Evolutionary conservation across 92 coral and sea anemone species (phyloP).

Genomic region (Porites divaricata): DNA sequence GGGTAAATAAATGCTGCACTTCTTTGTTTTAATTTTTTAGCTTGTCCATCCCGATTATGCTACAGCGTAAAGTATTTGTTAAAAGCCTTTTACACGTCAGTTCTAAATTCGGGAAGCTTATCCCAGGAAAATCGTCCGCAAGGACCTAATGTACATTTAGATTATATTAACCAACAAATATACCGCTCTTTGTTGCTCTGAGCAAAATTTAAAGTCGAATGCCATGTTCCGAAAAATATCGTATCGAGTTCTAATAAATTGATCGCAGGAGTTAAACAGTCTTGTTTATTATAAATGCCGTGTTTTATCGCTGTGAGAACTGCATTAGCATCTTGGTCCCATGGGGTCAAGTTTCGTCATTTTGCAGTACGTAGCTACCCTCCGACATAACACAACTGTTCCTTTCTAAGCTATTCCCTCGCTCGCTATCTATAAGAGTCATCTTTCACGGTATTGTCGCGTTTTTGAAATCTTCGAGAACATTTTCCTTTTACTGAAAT

Average conservation of each 20-base stretch:
- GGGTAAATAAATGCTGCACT: not conserved
- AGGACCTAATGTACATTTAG: not conserved
- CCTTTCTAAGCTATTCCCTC: constrained; percentile 5
- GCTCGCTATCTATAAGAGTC: not conserved
- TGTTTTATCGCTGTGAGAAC: constrained; percentile 12
- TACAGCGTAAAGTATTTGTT: not conserved
- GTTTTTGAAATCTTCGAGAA: not conserved
- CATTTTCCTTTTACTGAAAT: not conserved
- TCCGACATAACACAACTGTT: not conserved
- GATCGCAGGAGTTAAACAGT: not conserved
- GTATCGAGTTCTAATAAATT: constrained; percentile 3
- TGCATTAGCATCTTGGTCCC: constrained; percentile 8
- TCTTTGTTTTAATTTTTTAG: constrained; percentile 12
- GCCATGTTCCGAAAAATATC: not conserved
- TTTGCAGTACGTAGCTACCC: not conserved
- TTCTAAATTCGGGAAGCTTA: not conserved
- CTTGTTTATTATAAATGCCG: not conserved
- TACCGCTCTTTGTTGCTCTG: not conserved
- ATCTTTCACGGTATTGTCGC: not conserved
- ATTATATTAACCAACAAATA: not conserved
- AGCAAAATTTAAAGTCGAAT: not conserved
- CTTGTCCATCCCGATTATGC: not conserved
- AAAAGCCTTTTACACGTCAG: not conserved
- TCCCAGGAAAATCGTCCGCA: not conserved
- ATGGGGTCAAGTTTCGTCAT: constrained; percentile 14